phyloP scores from a whole-genome alignment of 1,140 invertebrate species.

The Macrocentrus cingulum region DNA sequence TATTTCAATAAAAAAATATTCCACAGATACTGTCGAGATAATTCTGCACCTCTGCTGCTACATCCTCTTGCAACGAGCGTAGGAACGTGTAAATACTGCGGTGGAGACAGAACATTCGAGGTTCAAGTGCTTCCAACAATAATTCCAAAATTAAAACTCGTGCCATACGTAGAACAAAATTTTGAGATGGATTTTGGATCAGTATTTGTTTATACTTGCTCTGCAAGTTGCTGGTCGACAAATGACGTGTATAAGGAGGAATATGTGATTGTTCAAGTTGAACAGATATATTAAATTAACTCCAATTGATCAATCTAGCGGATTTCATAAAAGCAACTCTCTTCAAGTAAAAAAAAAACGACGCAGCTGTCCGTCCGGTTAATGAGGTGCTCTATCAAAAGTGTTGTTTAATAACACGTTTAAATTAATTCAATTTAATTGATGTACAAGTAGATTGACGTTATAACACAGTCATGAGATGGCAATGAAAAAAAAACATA shows the following conservation, averaged over 20 bases:
- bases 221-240: slow-evolving; percentile 79
- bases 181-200: slow-evolving; percentile 77
- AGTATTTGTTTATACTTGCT: slow-evolving; percentile 77
- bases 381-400: background rate
- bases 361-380: slow-evolving; percentile 13
- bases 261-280: slow-evolving; percentile 74
- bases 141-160: slow-evolving; percentile 68
- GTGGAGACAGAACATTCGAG: slow-evolving; percentile 73
- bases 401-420: background rate
- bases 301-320: background rate
- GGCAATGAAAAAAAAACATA: too few species aligned
- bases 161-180: slow-evolving; percentile 56
- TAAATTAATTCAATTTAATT: too few species aligned
- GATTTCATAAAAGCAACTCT: slow-evolving; percentile 6
- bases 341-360: too few species aligned
- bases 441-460: too few species aligned
- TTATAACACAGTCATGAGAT: too few species aligned
- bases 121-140: slow-evolving; percentile 79
- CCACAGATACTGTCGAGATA: slow-evolving; percentile 69
- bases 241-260: slow-evolving; percentile 71
- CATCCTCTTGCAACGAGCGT: slow-evolving; percentile 63
- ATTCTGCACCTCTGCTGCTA: slow-evolving; percentile 65
- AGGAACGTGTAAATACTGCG: slow-evolving; percentile 70
- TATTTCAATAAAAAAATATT: slow-evolving; percentile 4
- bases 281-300: slow-evolving; percentile 55